Evolutionary conservation across 2,888 invertebrate species (phyloP).

Genomic region (Bugula neritina): DNA sequence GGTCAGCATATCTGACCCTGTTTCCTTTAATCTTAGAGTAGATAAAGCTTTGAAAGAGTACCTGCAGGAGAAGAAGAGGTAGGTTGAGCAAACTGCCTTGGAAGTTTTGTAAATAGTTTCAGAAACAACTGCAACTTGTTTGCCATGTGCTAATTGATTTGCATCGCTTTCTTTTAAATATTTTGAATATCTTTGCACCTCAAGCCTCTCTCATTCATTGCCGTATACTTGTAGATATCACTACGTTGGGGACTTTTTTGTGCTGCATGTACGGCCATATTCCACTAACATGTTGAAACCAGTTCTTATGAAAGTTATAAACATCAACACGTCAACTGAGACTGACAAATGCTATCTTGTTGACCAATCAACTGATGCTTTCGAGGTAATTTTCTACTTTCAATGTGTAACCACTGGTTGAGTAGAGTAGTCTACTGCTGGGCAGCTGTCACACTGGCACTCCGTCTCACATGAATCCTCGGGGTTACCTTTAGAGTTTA

Average conservation of each 20-base stretch:
- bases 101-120: too few relatives aligned
- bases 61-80: background rate
- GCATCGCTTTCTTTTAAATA: too few relatives aligned
- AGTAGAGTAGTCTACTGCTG: too few relatives aligned
- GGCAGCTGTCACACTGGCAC: too few relatives aligned
- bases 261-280: background rate
- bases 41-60: background rate
- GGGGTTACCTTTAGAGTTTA: too few relatives aligned
- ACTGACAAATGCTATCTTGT: background rate
- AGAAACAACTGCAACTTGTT: too few relatives aligned
- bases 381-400: background rate
- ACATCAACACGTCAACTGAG: background rate
- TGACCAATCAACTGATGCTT: background rate
- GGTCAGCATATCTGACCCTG: background rate
- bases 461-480: too few relatives aligned
- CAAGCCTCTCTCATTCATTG: too few relatives aligned
- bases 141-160: too few relatives aligned
- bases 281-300: background rate
- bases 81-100: too few relatives aligned
- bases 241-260: constrained; percentile 8
- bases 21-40: background rate
- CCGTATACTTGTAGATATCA: background rate
- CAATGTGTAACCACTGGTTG: too few relatives aligned
- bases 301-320: constrained; percentile 9
- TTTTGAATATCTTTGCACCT: too few relatives aligned